These are phyloP conservation scores for Callorhinus ursinus DNA, from an alignment of 2,113 vertebrate species.

Conservation along the genomic window DNA sequence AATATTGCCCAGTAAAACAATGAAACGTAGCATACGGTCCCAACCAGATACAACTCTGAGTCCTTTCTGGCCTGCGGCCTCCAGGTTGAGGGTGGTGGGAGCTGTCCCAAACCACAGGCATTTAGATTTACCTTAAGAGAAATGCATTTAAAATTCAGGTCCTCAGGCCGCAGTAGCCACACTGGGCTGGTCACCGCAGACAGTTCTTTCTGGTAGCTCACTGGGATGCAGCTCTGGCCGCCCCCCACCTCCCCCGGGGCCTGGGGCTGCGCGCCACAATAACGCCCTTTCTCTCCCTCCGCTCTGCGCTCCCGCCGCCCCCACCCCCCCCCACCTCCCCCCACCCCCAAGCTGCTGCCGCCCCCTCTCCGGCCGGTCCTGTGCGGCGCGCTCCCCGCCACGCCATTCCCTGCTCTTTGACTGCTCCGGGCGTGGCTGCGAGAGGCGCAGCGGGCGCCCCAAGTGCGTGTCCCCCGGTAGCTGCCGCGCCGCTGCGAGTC, in stretches of 20 bases:
- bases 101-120: not conserved
- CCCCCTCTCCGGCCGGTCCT: not conserved
- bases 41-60: not conserved
- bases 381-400: not conserved
- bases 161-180: not conserved
- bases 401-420: not conserved
- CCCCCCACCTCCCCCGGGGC: too few relatives aligned
- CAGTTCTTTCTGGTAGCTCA: not conserved
- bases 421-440: not conserved
- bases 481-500: conserved; percentile 89
- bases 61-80: not conserved
- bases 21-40: not conserved
- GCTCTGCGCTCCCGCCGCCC: not conserved
- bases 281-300: not conserved
- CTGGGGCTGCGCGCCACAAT: fast-evolving
- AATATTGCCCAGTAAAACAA: not conserved
- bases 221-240: not conserved
- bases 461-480: conserved; percentile 88
- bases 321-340: too few relatives aligned
- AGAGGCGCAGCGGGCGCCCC: not conserved
- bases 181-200: not conserved
- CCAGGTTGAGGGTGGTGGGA: not conserved
- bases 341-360: not conserved
- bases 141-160: not conserved
- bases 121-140: not conserved